Evolutionary conservation across 1,140 invertebrate species (phyloP).

Genomic region (Calliphora vicina): DNA sequence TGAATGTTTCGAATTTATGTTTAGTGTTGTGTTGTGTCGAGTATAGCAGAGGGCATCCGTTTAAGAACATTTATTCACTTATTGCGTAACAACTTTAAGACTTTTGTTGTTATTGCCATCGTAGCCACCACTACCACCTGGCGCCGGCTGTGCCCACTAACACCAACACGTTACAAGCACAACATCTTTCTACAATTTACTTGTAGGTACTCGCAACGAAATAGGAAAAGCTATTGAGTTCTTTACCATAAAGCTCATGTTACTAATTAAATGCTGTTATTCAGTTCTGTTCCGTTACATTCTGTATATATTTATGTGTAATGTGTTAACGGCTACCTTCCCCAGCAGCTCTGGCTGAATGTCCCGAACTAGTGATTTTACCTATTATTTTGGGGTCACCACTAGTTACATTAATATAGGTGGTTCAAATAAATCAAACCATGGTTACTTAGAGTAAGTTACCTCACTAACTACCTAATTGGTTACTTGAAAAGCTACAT

Average conservation of each 20-base stretch:
- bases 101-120: background rate
- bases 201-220: background rate
- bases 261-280: constrained; percentile 20
- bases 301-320: too few relatives aligned
- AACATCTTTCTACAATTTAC: background rate
- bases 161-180: too few relatives aligned
- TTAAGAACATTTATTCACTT: background rate
- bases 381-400: too few relatives aligned
- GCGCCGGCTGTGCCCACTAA: background rate
- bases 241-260: background rate
- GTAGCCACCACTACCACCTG: background rate
- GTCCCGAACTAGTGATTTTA: too few relatives aligned
- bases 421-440: too few relatives aligned
- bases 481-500: too few relatives aligned
- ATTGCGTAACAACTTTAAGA: background rate
- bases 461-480: too few relatives aligned
- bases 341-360: too few relatives aligned
- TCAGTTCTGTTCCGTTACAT: background rate
- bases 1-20: background rate
- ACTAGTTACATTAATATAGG: too few relatives aligned
- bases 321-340: too few relatives aligned
- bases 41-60: background rate
- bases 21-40: background rate
- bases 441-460: too few relatives aligned
- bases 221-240: background rate